Evolutionary conservation across 2,888 invertebrate species (phyloP).

Genomic region (Emmelina monodactyla): DNA sequence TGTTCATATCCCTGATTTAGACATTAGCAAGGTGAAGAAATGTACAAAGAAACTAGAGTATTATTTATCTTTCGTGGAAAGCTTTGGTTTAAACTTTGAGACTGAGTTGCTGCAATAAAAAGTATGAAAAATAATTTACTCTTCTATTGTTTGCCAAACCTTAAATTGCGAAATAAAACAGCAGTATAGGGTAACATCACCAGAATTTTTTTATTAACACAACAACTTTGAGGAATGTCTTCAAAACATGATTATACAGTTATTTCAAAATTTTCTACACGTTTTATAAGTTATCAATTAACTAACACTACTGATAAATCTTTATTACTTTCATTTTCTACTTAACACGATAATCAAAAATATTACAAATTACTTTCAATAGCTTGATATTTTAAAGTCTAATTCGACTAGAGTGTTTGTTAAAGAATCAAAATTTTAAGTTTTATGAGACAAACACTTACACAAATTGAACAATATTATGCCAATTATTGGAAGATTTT

Average conservation of each 20-base stretch:
- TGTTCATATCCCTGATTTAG: slow-evolving; percentile 53
- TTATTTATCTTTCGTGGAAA: slow-evolving; percentile 71
- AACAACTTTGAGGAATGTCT: slow-evolving; percentile 1
- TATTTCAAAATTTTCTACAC: no score
- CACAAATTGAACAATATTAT: no score
- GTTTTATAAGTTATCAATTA: no score
- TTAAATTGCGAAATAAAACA: neutral
- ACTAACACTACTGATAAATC: no score
- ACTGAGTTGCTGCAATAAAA: neutral
- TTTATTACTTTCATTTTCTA: no score
- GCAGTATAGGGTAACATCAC: neutral
- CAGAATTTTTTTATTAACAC: neutral
- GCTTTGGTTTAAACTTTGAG: slow-evolving; percentile 21
- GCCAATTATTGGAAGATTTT: no score
- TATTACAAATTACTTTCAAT: no score
- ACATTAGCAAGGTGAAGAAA: slow-evolving; percentile 59
- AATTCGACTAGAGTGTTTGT: no score
- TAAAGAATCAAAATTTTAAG: no score
- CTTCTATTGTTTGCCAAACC: neutral
- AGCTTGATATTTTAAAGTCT: no score
- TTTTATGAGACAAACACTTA: no score
- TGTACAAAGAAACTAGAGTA: slow-evolving; percentile 75
- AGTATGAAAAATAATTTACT: neutral
- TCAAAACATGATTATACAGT: neutral
- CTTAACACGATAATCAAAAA: no score